Conservation (phyloP, 2,113 vertebrate species). For the Datnioides undecimradiatus region DNA sequence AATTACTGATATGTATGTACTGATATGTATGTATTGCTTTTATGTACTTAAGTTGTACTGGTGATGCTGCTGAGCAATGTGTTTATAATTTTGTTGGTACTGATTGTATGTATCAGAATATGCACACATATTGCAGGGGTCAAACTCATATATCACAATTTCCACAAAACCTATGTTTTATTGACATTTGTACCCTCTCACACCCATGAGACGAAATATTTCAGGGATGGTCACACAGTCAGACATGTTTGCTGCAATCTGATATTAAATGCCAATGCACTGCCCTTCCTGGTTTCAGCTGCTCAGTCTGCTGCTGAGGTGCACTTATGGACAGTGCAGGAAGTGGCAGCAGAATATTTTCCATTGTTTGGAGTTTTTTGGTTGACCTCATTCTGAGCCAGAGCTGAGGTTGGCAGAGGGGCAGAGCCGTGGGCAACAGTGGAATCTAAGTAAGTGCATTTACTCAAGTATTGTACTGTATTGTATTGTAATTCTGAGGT, state of each 20-base stretch:
- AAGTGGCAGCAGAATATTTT: constrained; percentile 54
- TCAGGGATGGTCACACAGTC: not conserved
- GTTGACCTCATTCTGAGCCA: constrained; percentile 39
- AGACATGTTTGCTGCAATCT: not conserved
- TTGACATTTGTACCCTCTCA: not conserved
- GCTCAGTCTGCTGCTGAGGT: constrained; percentile 30
- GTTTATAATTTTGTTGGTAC: not conserved
- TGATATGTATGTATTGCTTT: not conserved
- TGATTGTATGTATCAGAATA: not conserved
- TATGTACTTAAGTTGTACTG: not conserved
- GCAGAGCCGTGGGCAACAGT: not conserved
- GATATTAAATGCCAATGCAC: constrained; percentile 27
- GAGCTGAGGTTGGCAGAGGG: not conserved
- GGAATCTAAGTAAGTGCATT: not conserved
- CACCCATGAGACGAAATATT: not conserved
- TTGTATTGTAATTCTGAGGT: not conserved
- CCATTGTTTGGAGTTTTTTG: constrained; percentile 53
- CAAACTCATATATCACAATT: constrained; percentile 2
- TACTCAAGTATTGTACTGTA: not conserved
- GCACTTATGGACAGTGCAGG: constrained; percentile 41
- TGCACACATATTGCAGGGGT: no score
- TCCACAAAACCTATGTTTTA: not conserved
- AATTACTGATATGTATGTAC: not conserved
- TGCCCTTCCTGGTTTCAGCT: constrained; percentile 20
- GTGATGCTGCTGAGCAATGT: not conserved